Evolutionary conservation across 2,113 vertebrate species (phyloP).

Genomic region (Nicator chloris): DNA sequence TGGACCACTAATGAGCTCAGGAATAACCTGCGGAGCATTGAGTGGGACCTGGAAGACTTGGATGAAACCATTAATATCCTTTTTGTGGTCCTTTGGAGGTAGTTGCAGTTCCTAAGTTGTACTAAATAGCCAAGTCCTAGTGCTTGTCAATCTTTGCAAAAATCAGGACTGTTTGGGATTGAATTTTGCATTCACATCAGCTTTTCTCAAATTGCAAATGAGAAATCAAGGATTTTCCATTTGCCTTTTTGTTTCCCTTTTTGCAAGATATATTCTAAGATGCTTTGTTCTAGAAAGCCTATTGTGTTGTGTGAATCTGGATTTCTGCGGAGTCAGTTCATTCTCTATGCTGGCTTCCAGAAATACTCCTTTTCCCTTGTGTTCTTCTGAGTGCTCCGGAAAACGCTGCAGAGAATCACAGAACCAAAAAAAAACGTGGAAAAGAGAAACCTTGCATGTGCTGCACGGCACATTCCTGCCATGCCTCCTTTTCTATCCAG

Average conservation of each 20-base stretch:
- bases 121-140: not conserved
- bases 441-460: not conserved
- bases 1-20: conserved; percentile 98
- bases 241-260: not conserved
- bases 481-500: not conserved
- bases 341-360: conserved; percentile 20
- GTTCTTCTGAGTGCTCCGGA: not conserved
- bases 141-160: not conserved
- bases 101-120: accelerated
- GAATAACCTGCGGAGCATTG: conserved; percentile 95
- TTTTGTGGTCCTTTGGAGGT: not conserved
- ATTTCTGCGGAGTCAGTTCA: not conserved
- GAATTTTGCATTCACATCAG: not conserved
- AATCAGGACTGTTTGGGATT: not conserved
- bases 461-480: not conserved
- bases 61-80: conserved; percentile 99
- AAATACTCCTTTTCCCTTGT: not conserved
- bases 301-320: not conserved
- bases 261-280: not conserved
- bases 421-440: accelerated
- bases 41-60: conserved; percentile 98
- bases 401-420: accelerated
- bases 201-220: not conserved
- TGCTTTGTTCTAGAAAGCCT: not conserved
- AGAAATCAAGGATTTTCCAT: not conserved